Percentiles rank a stretch among this genome's conserved stretches.
Conservation (phyloP, 2,888 invertebrate species). For the Caenorhabditis sp. region DNA sequence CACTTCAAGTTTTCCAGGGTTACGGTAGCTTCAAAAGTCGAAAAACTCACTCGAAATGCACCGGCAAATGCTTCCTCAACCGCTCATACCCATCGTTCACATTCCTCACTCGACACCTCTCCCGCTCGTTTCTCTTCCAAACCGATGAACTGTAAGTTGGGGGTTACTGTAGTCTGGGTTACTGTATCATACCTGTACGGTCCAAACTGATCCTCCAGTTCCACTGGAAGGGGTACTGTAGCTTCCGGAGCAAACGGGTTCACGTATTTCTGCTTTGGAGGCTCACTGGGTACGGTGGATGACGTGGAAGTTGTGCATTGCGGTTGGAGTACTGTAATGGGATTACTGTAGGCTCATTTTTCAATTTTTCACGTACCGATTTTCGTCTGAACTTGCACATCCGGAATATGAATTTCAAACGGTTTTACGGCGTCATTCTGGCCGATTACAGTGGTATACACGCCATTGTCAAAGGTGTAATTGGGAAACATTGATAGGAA, state of each 20-base stretch:
- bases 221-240: constrained; percentile 83
- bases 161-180: neutral
- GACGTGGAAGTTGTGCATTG: constrained; percentile 5
- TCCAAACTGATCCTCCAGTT: constrained; percentile 79
- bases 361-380: neutral
- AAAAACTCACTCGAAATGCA: constrained; percentile 82
- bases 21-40: neutral
- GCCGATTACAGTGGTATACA: constrained; percentile 37
- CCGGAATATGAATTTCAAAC: neutral
- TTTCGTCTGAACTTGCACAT: neutral
- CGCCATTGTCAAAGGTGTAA: constrained; percentile 51
- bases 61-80: constrained; percentile 82
- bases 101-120: constrained; percentile 83
- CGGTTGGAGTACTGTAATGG: neutral
- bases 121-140: constrained; percentile 84
- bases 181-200: constrained; percentile 25
- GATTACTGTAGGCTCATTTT: neutral
- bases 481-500: constrained; percentile 42
- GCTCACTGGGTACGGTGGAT: no score
- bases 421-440: neutral
- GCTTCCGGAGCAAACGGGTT: constrained; percentile 83
- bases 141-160: constrained; percentile 78
- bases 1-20: neutral
- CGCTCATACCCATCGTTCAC: constrained; percentile 84
- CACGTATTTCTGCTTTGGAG: constrained; percentile 50